These are phyloP conservation scores for Apeira syringaria DNA, from an alignment of 2,888 invertebrate genomes.

Conservation along the genomic window DNA sequence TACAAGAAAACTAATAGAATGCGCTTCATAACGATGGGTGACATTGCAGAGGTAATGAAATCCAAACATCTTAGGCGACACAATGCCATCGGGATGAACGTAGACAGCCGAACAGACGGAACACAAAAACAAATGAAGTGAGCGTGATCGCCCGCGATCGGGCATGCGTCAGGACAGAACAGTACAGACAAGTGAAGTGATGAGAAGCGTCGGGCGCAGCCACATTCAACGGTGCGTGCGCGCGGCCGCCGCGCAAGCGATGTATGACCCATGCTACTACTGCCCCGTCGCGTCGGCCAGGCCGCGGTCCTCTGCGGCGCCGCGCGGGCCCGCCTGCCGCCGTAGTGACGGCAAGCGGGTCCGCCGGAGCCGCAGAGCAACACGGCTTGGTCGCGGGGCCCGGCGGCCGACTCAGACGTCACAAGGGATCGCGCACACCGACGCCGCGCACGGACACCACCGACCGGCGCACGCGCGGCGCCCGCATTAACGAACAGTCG, in stretches of 20 bases:
- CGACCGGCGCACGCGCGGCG: conserved; percentile 63
- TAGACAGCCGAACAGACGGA: conserved; percentile 77
- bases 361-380: conserved; percentile 12
- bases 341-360: conserved; percentile 33
- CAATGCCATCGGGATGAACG: conserved; percentile 77
- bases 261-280: conserved; percentile 83
- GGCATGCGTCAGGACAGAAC: conserved; percentile 82
- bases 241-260: conserved; percentile 81
- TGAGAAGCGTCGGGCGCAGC: conserved; percentile 83
- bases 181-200: conserved; percentile 83
- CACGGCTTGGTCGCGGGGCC: conserved; percentile 21
- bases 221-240: conserved; percentile 82
- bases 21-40: conserved; percentile 78
- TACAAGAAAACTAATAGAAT: conserved; percentile 81
- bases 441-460: conserved; percentile 66
- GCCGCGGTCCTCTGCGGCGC: conserved; percentile 28
- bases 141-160: conserved; percentile 81
- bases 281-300: conserved; percentile 45
- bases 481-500: conserved; percentile 61
- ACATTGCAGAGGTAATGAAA: conserved; percentile 75
- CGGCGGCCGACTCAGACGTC: conserved; percentile 75
- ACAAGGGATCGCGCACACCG: conserved; percentile 75
- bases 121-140: conserved; percentile 82
- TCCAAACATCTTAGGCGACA: conserved; percentile 73
- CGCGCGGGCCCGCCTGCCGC: conserved; percentile 12